phyloP scores from a whole-genome alignment of 2,113 vertebrate genomes.

The Eurypyga helias region DNA sequence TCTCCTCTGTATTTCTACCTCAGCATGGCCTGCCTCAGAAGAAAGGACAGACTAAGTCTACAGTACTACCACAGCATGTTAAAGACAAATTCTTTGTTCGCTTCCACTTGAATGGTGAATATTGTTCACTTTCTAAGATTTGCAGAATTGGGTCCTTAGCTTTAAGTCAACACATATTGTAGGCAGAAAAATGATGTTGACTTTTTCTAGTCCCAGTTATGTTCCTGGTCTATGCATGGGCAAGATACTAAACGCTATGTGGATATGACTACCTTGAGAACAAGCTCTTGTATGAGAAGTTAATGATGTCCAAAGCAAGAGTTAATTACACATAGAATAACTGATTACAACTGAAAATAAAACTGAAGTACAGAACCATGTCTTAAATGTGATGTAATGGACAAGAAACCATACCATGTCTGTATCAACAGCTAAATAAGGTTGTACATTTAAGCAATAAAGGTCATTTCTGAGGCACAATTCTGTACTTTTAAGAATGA shows the following conservation, averaged over 20 bases:
- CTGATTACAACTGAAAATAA: background rate
- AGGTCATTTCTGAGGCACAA: background rate
- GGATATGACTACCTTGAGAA: background rate
- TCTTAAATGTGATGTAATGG: background rate
- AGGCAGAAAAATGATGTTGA: background rate
- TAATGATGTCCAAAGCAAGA: background rate
- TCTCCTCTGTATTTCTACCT: background rate
- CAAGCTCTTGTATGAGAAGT: background rate
- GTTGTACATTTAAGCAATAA: background rate
- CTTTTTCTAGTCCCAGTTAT: background rate
- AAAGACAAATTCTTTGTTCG: background rate
- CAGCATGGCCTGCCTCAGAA: background rate
- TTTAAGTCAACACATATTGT: background rate
- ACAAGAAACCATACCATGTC: background rate
- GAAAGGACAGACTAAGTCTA: background rate
- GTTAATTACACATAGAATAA: background rate
- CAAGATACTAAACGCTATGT: background rate
- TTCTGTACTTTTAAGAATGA: background rate
- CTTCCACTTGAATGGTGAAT: background rate
- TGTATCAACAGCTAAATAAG: background rate
- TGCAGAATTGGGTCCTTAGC: background rate
- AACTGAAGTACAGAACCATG: background rate
- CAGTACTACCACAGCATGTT: background rate
- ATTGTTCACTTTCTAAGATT: background rate
- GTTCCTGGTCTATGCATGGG: fast-evolving